Percentiles rank a stretch among this genome's conserved stretches.
phyloP scores from a whole-genome alignment of 2,888 invertebrate species.

The Sialis lutaria region DNA sequence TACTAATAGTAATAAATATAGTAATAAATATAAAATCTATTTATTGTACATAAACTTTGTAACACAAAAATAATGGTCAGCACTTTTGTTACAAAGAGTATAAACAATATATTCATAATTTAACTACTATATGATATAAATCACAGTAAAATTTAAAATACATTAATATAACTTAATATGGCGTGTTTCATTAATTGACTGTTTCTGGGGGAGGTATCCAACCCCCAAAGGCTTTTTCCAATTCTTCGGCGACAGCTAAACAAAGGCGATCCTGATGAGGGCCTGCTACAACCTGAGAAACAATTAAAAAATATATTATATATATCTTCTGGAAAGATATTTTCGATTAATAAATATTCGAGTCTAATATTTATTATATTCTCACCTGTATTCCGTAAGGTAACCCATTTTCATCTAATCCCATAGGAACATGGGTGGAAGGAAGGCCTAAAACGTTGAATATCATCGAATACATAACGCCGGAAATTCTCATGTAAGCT shows the following conservation, averaged over 20 bases:
- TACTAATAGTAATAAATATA: no score
- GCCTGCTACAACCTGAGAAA: constrained; percentile 1
- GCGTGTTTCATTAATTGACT: no score
- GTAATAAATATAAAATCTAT: no score
- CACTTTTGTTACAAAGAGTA: no score
- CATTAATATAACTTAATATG: no score
- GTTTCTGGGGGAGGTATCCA: constrained; percentile 3
- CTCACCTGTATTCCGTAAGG: constrained; percentile 61
- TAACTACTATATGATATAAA: no score
- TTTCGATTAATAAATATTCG: neutral
- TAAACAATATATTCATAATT: no score
- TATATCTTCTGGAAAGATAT: neutral
- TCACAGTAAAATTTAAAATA: no score
- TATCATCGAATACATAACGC: constrained; percentile 43
- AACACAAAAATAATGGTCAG: no score
- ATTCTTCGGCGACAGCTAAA: constrained; percentile 4
- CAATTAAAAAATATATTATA: neutral
- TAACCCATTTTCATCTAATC: constrained; percentile 38
- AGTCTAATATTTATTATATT: neutral
- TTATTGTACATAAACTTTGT: no score
- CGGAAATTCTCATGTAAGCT: constrained; percentile 36
- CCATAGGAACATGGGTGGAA: constrained; percentile 56
- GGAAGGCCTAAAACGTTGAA: constrained; percentile 62
- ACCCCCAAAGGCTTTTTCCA: constrained; percentile 5
- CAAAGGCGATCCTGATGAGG: constrained; percentile 4